phyloP scores from a whole-genome alignment of 1,140 invertebrate genomes.

The Pseudomyrmex flavicornis region DNA sequence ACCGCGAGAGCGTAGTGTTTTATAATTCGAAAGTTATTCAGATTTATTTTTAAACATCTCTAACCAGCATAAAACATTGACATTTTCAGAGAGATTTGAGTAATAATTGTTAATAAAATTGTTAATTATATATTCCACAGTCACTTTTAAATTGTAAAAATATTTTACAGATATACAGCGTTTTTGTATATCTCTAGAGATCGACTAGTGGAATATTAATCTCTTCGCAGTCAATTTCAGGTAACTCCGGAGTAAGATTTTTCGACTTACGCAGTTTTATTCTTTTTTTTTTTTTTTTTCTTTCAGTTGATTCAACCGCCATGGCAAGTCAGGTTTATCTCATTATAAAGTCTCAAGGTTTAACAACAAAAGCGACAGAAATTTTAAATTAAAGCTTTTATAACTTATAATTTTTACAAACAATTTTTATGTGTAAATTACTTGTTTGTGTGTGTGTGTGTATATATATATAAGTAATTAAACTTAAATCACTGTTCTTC shows the following conservation, averaged over 20 bases:
- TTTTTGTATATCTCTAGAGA: slow-evolving; percentile 18
- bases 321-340: slow-evolving; percentile 31
- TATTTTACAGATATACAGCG: slow-evolving; percentile 2
- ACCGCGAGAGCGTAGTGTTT: background rate
- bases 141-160: slow-evolving; percentile 17
- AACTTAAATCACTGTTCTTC: background rate
- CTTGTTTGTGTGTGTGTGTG: background rate
- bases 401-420: background rate
- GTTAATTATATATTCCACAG: background rate
- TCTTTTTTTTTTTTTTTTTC: slow-evolving; percentile 34
- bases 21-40: background rate
- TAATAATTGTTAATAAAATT: background rate
- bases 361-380: slow-evolving; percentile 6
- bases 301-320: slow-evolving; percentile 45
- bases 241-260: slow-evolving; percentile 46
- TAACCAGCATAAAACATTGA: background rate
- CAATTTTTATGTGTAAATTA: background rate
- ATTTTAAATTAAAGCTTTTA: slow-evolving; percentile 3
- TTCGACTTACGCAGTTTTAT: slow-evolving; percentile 16
- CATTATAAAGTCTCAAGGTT: slow-evolving; percentile 42
- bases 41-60: background rate
- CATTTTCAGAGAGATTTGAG: background rate
- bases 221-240: slow-evolving; percentile 54
- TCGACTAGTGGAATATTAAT: slow-evolving; percentile 48
- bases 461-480: background rate